These are phyloP conservation scores for Lepidocyrtoides sp. DNA, from an alignment of 2,888 invertebrate genomes.

Conservation along the genomic window DNA sequence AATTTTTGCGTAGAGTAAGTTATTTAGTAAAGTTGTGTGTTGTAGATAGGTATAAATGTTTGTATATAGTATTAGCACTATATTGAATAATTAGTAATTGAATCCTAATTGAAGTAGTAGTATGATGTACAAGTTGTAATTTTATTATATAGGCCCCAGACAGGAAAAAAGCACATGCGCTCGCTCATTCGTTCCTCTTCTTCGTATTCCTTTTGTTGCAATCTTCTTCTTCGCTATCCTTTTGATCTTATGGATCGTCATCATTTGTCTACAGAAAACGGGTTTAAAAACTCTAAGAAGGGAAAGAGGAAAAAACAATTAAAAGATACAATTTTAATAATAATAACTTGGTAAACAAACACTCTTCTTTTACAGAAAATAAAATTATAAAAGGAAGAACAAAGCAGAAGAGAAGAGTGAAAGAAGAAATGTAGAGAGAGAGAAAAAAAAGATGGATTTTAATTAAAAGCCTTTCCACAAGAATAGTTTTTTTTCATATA, in stretches of 20 bases:
- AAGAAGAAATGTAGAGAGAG: constrained; percentile 9
- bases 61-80: constrained; percentile 16
- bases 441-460: not conserved
- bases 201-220: constrained; percentile 3
- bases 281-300: constrained; percentile 66
- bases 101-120: constrained; percentile 60
- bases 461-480: not conserved
- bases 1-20: constrained; percentile 17
- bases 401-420: constrained; percentile 39
- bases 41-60: constrained; percentile 18
- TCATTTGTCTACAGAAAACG: constrained; percentile 67
- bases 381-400: constrained; percentile 14
- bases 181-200: constrained; percentile 77
- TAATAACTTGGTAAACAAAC: not conserved
- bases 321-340: constrained; percentile 50
- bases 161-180: constrained; percentile 79
- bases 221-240: not conserved
- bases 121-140: constrained; percentile 26
- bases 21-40: constrained; percentile 23
- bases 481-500: not conserved
- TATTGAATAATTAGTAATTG: constrained; percentile 29
- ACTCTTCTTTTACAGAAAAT: constrained; percentile 27
- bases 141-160: constrained; percentile 74
- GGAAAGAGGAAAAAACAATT: constrained; percentile 73
- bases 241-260: not conserved